phyloP scores from a whole-genome alignment of 2,888 invertebrate genomes.

The Tetanocera ferruginea region DNA sequence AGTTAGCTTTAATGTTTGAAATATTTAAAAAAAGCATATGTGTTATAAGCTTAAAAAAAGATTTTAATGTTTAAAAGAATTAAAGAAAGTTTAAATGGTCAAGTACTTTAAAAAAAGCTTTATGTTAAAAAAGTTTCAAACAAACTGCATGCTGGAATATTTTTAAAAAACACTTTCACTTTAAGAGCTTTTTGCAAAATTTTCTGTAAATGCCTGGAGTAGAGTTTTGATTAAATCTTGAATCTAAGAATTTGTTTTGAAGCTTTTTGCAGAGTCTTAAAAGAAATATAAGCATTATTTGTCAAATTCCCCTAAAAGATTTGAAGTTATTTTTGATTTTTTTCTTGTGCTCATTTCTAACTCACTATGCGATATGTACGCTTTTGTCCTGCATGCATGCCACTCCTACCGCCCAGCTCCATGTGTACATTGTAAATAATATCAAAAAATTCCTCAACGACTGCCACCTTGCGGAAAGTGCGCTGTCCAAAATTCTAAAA shows the following conservation, averaged over 20 bases:
- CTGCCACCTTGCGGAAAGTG: slow-evolving; percentile 91
- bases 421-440: slow-evolving; percentile 97
- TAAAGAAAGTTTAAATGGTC: too few relatives aligned
- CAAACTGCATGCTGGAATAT: too few relatives aligned
- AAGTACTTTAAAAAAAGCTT: too few relatives aligned
- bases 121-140: too few relatives aligned
- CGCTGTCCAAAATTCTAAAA: slow-evolving; percentile 80
- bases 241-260: not conserved
- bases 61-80: too few relatives aligned
- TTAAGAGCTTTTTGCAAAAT: too few relatives aligned
- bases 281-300: not conserved
- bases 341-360: slow-evolving; percentile 42
- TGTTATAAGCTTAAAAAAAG: too few relatives aligned
- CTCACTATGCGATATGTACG: slow-evolving; percentile 93
- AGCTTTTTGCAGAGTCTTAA: not conserved
- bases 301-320: not conserved
- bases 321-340: not conserved
- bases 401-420: slow-evolving; percentile 90
- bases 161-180: too few relatives aligned
- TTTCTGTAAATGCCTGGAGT: too few relatives aligned
- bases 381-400: slow-evolving; percentile 97
- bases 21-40: too few relatives aligned
- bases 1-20: too few relatives aligned
- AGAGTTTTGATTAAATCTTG: too few relatives aligned
- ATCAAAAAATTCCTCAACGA: slow-evolving; percentile 98